Evolutionary conservation across 1,140 invertebrate species (phyloP).

Genomic region (Contarinia nasturtii): DNA sequence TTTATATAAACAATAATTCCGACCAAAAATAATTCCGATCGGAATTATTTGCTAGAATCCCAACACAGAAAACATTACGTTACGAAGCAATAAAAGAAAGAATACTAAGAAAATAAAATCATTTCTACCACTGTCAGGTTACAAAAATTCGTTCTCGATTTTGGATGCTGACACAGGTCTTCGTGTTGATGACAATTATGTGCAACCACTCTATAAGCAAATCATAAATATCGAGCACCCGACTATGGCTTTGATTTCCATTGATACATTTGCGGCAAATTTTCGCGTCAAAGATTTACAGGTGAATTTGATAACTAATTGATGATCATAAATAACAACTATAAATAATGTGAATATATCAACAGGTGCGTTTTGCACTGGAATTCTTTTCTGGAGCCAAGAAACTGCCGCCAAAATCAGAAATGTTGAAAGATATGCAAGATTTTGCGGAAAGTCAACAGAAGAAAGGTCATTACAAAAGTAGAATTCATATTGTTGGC

Average conservation of each 20-base stretch:
- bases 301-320: slow-evolving; percentile 12
- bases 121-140: slow-evolving; percentile 13
- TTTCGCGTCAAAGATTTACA: neutral
- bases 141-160: slow-evolving; percentile 45
- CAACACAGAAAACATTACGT: too few species aligned
- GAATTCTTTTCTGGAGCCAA: neutral
- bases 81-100: too few species aligned
- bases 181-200: slow-evolving; percentile 34
- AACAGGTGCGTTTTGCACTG: neutral
- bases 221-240: slow-evolving; percentile 50
- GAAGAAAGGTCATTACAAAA: too few species aligned
- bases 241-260: slow-evolving; percentile 46
- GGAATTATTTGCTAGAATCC: too few species aligned
- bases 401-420: neutral
- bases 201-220: slow-evolving; percentile 55
- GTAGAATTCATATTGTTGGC: too few species aligned
- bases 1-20: too few species aligned
- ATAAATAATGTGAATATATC: neutral
- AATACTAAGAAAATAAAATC: too few species aligned
- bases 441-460: too few species aligned
- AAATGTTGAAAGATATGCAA: too few species aligned
- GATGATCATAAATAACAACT: neutral
- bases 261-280: slow-evolving; percentile 35
- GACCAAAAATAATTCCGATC: too few species aligned
- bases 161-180: slow-evolving; percentile 36